These are phyloP conservation scores for Aphis craccivora DNA, from an alignment of 1,140 invertebrate species.

Conservation along the genomic window DNA sequence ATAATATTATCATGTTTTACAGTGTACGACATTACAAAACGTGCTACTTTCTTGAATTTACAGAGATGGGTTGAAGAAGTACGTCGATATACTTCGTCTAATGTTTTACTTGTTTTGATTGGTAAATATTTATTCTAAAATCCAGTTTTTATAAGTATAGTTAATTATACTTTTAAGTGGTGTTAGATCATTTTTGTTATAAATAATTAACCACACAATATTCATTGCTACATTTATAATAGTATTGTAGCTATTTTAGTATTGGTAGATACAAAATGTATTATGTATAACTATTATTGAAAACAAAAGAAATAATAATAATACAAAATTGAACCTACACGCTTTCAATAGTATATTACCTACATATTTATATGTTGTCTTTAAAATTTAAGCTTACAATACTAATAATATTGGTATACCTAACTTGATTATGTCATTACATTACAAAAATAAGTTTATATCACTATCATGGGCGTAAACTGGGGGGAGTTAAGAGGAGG, in stretches of 20 bases:
- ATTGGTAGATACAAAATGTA: not conserved
- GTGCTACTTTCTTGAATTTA: conserved; percentile 86
- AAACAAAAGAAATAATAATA: not conserved
- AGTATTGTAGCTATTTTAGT: not conserved
- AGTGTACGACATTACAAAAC: conserved; percentile 95
- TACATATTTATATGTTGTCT: not conserved
- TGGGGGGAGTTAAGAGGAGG: no score
- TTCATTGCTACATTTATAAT: not conserved
- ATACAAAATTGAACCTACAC: not conserved
- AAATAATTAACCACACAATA: not conserved
- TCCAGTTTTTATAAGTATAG: not conserved
- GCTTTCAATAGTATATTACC: not conserved
- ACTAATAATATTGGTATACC: no score
- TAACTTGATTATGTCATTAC: no score
- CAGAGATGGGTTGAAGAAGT: conserved; percentile 96
- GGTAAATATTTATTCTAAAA: conserved; percentile 68
- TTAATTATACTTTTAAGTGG: not conserved
- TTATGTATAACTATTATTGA: not conserved
- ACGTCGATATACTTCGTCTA: conserved; percentile 86
- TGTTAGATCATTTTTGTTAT: not conserved
- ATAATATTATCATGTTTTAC: conserved; percentile 63
- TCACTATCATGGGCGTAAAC: not conserved
- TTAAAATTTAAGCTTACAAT: not conserved
- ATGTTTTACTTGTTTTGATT: conserved; percentile 87
- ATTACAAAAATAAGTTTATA: not conserved